Base-by-base conservation (phyloP, 2,113 vertebrate species). In the Zosterops hypoxanthus region DNA sequence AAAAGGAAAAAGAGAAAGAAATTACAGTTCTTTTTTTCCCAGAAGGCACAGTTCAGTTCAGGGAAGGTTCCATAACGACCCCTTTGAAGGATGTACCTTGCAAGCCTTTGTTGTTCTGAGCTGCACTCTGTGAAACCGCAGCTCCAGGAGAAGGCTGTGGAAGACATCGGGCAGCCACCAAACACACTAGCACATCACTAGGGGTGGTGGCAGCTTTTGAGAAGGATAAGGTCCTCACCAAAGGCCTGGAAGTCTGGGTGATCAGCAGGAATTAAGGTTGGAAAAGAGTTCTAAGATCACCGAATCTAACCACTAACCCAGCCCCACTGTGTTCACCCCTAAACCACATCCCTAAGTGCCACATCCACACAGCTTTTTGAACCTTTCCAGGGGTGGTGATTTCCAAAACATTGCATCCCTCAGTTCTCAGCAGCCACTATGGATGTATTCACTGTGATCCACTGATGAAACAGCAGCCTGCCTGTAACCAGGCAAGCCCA, bases 111-210 rank as follows among this genome's bases (percentile, higher is more conserved):
- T 16, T 9, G 1, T 31, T 75, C 4, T 10, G 50, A 81, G 65
- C 46, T 22, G 9, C 17, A 1, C 39, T 44, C n/a, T 20, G 22
- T 8, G 11, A 46, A 77, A 12, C 20, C 6, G 50, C 55, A 46
- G 61, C 39, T 34, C 47, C 52, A 52, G 64, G 41, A 57, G 57
- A 61, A 49, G 28, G 47, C 39, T 64, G 49, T 8, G 29, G 78
- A 47, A 76, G 26, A 31, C 2, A 1, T 4, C 22, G 60, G 29
- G 53, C 59, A 60, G 55, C 52, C 31, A 46, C 31, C 41, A 71
- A 44, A 14, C 18, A 15, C 8, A 14, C 14, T 1, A 39, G 0
- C 7, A 10, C 18, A 8, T n/a, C 16, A 0, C 22, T 9, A 3
- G 5, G 33, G 33, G 34, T 14, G 29, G 50, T 2, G 3, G 28